Base-by-base conservation (phyloP, 2,113 vertebrate species). In the Porphyrio hochstetteri region DNA sequence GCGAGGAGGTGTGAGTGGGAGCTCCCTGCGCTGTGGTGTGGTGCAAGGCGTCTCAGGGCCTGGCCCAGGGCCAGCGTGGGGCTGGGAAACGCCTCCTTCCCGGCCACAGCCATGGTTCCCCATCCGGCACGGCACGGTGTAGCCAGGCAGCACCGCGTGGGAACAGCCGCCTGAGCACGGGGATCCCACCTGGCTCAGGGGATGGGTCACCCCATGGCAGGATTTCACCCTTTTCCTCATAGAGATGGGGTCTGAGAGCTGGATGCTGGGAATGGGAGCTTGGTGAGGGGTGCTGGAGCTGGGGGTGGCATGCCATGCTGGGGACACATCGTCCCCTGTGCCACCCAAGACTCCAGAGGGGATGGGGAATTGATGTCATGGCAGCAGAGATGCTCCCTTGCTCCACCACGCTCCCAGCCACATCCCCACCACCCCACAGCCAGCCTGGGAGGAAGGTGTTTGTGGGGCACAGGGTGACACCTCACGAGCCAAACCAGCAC, bases 31-130 rank as follows among this genome's bases (percentile, higher is more conserved):
- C 86, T 91, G 75, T 36, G 87, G 59, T 44, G 91, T 57, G 94
- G 88, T 85, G 96, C 89, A 48, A 96, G 92, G 86, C 53, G n/a
- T 64, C 85, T 95, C 83, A 52, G 57, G 74, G 71, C 81, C 88
- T 97, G 95, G 97, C 97, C 38, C 69, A 0, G 33, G 7, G 96
- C 97, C 97, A 97, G 96, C 93, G 84, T 93, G 92, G 94, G 88
- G 63, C 89, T 1, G 57, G 91, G 94, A 82, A 86, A 93, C 97
- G 64, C 97, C 96, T 96, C 90, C 94, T 95, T 63, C 68, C 59
- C 17, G 27, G 88, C 61, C 93, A 9, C 86, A 46, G 3, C 0
- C 31, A 24, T 1, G 67, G 35, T 1, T 86, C 65, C 86, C 13
- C 60, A 19, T 44, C 52, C 56, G 23, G 4, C 48, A 20, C 10